Percentiles rank a stretch among this genome's conserved stretches.
Evolutionary conservation across 2,797 vertebrate genomes (phyloP).

Genomic region (Masticophis lateralis): DNA sequence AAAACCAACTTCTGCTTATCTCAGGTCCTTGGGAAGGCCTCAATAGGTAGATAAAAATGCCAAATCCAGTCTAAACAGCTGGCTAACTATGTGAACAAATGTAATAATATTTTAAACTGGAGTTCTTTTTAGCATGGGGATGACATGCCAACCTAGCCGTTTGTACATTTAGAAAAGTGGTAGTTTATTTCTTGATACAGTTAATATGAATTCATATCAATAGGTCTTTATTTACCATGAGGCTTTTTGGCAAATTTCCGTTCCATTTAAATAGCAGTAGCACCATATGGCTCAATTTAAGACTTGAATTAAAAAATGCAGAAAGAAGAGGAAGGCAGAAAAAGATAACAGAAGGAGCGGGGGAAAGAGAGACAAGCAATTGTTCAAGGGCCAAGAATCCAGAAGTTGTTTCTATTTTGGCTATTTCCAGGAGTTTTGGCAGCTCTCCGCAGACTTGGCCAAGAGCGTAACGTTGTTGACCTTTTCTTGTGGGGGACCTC

Average conservation of each 20-base stretch:
- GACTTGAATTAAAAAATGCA: not conserved
- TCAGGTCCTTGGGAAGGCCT: not conserved
- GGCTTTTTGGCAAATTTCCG: conserved; percentile 1
- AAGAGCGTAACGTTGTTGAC: not conserved
- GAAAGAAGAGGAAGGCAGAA: conserved; percentile 14
- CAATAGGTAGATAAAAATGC: not conserved
- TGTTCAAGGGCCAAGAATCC: not conserved
- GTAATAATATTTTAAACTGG: not conserved
- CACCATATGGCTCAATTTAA: conserved; percentile 15
- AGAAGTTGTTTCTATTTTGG: conserved; percentile 1
- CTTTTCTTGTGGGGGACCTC: not conserved
- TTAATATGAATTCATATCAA: conserved; percentile 1
- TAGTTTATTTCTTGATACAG: not conserved
- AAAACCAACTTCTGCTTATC: not conserved
- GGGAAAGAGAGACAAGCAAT: not conserved
- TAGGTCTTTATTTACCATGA: not conserved
- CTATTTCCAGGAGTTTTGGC: not conserved
- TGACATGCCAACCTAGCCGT: not conserved
- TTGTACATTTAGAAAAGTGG: not conserved
- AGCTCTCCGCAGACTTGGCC: not conserved
- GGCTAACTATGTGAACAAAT: not conserved
- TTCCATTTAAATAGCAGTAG: not conserved
- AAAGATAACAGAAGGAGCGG: not conserved
- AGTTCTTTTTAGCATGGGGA: not conserved
- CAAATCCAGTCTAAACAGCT: not conserved